Evolutionary conservation across 2,113 vertebrate species (phyloP), one percentile per base, ranked within the genome.

Genomic region (Triplophysa siluroides): DNA sequence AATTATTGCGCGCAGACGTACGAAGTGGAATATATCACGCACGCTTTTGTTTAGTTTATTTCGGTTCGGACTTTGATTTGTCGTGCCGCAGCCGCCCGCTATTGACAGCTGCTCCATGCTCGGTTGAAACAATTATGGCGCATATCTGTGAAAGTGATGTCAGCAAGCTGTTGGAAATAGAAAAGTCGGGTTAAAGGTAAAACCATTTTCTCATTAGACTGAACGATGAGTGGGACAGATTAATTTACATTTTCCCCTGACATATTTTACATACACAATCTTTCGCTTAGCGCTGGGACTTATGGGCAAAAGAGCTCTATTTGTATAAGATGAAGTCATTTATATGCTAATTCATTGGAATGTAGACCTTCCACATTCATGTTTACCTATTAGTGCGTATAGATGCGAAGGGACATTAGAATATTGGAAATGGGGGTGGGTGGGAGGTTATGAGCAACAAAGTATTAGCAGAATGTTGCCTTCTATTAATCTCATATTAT

Each of bases 291-390:
- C 90, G 82, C 90, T 85, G 88, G 91, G 90, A 92, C 90, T 91
- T 91, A 87, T 91, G 90, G 90, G 91, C 88, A 92, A 92, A 91
- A 92, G 91, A 91, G 89, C 88, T 89, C 91, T 91, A 93, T 93
- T 94, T 93, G 92, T 92, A 91, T 88, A 92, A 92, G 93, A 92
- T 92, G 91, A 93, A 94, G 91, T 94, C 92, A 94, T 94, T 92
- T 94, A 94, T 94, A 94, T 94, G 93, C 93, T 93, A 94, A 94
- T 94, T 93, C 92, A 90, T 91, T 89, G 89, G 88, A 88, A 91
- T 92, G 91, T 92, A 92, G 90, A 90, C 91, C 89, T 92, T 92
- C 90, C 79, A 80, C 65, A 82, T 90, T 93, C 91, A 89, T 94
- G 91, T 93, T 94, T 93, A 93, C 93, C 90, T 92, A 94, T 93